Conservation (phyloP, 2,797 vertebrate genomes). For the Limosa lapponica region DNA sequence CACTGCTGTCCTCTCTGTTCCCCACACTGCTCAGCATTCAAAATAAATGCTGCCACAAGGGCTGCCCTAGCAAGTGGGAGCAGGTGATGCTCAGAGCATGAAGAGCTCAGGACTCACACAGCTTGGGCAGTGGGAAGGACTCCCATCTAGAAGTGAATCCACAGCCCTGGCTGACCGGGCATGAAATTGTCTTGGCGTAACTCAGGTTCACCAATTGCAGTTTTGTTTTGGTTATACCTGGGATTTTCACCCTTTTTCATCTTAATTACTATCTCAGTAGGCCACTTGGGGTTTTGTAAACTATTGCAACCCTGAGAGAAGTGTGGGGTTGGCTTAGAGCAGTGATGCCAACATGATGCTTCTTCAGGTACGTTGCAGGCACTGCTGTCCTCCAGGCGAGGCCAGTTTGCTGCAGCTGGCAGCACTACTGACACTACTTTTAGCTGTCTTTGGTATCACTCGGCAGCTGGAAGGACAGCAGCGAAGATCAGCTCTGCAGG, state of each 20-base stretch:
- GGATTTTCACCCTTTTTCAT: neutral
- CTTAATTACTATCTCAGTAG: neutral
- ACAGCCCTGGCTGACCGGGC: fast-evolving
- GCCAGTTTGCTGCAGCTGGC: neutral
- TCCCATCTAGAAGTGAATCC: neutral
- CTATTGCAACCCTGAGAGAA: neutral
- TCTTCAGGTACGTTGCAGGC: neutral
- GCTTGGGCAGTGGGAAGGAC: neutral
- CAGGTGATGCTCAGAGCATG: fast-evolving
- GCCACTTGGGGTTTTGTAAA: neutral
- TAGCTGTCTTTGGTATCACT: neutral
- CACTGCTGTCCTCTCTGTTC: neutral
- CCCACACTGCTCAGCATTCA: neutral
- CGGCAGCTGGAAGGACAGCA: neutral
- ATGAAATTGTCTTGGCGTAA: neutral
- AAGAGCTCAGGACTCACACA: neutral
- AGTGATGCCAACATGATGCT: neutral
- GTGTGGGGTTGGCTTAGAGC: neutral
- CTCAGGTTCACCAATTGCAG: neutral
- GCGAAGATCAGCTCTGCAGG: neutral
- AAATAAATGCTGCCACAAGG: neutral
- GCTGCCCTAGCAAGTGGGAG: neutral
- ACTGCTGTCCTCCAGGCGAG: fast-evolving
- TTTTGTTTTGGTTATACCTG: neutral
- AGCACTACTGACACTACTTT: neutral